These are phyloP conservation scores for Tychaedon coryphoeus DNA, from an alignment of 2,113 vertebrate genomes.

Conservation along the genomic window DNA sequence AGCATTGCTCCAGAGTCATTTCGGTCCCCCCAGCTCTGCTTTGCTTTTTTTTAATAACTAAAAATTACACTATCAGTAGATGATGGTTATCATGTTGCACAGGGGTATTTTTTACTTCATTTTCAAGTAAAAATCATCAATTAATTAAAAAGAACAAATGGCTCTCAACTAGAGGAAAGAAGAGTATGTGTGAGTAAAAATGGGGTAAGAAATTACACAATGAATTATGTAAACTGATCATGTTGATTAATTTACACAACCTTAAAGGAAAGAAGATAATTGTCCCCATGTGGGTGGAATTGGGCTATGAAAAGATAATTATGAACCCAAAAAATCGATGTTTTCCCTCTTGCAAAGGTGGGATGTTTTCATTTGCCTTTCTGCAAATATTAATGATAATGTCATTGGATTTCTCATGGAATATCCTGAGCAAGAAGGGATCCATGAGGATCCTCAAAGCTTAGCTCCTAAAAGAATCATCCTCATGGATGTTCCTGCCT, in stretches of 20 bases:
- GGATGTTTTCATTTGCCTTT: not conserved
- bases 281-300: not conserved
- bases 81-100: not conserved
- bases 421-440: not conserved
- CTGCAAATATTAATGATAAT: accelerated
- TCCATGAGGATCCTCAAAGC: not conserved
- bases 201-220: not conserved
- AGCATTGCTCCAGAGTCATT: not conserved
- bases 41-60: not conserved
- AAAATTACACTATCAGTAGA: accelerated
- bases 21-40: not conserved
- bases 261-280: not conserved
- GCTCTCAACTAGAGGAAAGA: not conserved
- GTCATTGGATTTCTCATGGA: not conserved
- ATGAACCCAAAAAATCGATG: not conserved
- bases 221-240: not conserved
- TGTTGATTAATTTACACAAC: not conserved
- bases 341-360: not conserved
- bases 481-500: not conserved
- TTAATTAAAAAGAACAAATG: not conserved
- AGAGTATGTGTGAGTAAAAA: not conserved
- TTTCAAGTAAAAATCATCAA: not conserved
- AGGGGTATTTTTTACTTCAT: not conserved
- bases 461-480: not conserved
- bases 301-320: not conserved